Conservation (phyloP, 2,797 vertebrate species). For the Phalloptychus januarius region DNA sequence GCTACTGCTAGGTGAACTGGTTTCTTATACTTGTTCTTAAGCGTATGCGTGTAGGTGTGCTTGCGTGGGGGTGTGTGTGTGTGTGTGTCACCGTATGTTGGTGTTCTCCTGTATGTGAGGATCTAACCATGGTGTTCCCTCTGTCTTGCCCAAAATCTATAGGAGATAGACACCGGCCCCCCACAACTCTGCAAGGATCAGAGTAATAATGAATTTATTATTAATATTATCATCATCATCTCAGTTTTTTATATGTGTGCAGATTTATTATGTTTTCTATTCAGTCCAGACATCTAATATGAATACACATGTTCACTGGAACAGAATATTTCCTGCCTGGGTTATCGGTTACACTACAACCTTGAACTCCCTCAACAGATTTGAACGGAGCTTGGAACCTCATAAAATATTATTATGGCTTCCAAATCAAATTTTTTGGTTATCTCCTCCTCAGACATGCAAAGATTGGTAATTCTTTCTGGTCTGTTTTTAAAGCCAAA, state of each 20-base stretch:
- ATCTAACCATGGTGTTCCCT: no score
- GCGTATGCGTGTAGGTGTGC: no score
- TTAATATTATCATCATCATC: not conserved
- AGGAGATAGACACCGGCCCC: not conserved
- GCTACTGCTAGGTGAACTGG: no score
- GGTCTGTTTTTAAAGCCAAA: constrained; percentile 50
- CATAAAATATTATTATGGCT: constrained; percentile 56
- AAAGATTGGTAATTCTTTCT: constrained; percentile 56
- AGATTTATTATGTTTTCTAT: not conserved
- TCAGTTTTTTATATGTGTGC: not conserved
- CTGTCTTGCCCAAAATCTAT: not conserved
- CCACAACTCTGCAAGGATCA: no score
- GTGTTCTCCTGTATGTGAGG: not conserved
- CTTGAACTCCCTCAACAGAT: constrained; percentile 33
- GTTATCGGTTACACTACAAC: constrained; percentile 29
- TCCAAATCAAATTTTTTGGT: constrained; percentile 61
- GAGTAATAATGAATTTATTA: not conserved
- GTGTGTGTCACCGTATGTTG: not conserved
- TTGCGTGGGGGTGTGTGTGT: no score
- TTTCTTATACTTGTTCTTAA: not conserved
- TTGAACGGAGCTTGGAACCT: constrained; percentile 42
- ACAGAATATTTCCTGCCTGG: constrained; percentile 12
- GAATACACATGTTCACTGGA: not conserved
- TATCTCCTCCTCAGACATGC: constrained; percentile 59
- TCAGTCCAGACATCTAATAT: not conserved